These are phyloP conservation scores for Myocastor coypus DNA, from an alignment of 2,113 vertebrate genomes.

Conservation along the genomic window DNA sequence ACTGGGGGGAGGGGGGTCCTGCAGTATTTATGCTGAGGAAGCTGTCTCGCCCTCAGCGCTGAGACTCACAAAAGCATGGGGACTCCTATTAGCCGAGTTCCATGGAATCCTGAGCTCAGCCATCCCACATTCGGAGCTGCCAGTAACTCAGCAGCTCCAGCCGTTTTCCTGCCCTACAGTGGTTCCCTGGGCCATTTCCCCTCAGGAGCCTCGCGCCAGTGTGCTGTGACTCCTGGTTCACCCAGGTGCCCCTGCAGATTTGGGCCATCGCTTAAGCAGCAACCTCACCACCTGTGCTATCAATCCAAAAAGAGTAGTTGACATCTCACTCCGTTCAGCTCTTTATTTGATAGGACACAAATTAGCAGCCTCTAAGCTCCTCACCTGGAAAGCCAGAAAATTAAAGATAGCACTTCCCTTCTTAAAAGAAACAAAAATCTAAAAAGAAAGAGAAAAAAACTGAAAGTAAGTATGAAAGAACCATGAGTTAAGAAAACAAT, in stretches of 20 bases:
- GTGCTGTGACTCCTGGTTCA: not conserved
- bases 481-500: not conserved
- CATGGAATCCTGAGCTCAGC: not conserved
- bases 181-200: not conserved
- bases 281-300: not conserved
- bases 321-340: not conserved
- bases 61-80: not conserved
- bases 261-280: not conserved
- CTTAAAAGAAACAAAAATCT: no score
- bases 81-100: no score
- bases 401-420: not conserved
- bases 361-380: not conserved
- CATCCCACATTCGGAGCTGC: not conserved
- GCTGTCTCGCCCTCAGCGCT: not conserved
- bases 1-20: not conserved
- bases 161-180: not conserved
- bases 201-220: no score
- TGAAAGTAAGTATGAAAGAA: not conserved
- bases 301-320: not conserved
- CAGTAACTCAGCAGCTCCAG: not conserved
- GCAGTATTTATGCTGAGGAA: not conserved
- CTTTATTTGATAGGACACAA: not conserved
- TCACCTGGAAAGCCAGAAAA: not conserved
- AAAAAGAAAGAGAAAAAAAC: not conserved
- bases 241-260: no score